These are phyloP conservation scores for Scaptodrosophila lebanonensis DNA, from an alignment of 1,140 invertebrate species.

Conservation along the genomic window DNA sequence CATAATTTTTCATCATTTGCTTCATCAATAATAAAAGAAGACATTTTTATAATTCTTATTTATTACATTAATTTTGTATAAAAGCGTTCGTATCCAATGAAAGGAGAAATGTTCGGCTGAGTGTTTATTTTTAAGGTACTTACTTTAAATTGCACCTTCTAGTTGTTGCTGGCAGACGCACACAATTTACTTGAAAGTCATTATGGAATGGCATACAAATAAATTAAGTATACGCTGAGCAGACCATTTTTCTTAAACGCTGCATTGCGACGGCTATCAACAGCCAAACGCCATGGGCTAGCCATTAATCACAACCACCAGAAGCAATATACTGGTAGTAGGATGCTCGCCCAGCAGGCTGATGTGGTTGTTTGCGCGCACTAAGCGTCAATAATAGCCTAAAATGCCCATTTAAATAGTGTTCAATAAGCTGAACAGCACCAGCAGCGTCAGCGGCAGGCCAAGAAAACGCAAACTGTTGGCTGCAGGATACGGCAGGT, in stretches of 20 bases:
- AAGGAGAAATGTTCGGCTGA: not conserved
- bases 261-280: constrained; percentile 11
- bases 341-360: not conserved
- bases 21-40: too few relatives aligned
- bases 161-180: not conserved
- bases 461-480: not conserved
- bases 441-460: too few relatives aligned
- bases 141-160: too few relatives aligned
- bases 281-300: not conserved
- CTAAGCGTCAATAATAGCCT: constrained; percentile 50
- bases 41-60: constrained; percentile 1
- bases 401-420: constrained; percentile 56
- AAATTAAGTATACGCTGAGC: constrained; percentile 48
- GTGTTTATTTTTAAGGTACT: too few relatives aligned
- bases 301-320: constrained; percentile 54
- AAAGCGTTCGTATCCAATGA: too few relatives aligned
- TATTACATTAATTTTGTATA: too few relatives aligned
- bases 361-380: constrained; percentile 23
- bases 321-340: constrained; percentile 1
- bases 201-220: constrained; percentile 36
- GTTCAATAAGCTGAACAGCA: constrained; percentile 1
- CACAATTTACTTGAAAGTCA: constrained; percentile 40
- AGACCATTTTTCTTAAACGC: constrained; percentile 22
- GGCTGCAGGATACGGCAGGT: constrained; percentile 30
- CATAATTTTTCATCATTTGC: too few relatives aligned